Evolutionary conservation across 2,888 invertebrate genomes (phyloP).

Genomic region (Scaptomyza tumidula): DNA sequence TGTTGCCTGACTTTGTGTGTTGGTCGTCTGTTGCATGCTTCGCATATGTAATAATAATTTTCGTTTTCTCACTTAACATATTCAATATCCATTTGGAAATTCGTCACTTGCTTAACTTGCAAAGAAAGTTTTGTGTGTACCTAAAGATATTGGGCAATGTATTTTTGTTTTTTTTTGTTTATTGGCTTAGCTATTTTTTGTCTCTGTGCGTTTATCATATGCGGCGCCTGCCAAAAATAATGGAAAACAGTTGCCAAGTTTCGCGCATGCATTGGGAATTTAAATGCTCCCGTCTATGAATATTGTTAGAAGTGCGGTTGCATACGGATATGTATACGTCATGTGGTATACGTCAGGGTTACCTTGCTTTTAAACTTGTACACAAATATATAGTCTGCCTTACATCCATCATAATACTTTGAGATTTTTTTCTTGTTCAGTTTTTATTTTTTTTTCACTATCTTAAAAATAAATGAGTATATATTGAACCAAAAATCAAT

Average conservation of each 20-base stretch:
- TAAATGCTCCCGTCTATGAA: conserved; percentile 24
- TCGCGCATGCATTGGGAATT: conserved; percentile 41
- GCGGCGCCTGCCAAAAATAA: conserved; percentile 58
- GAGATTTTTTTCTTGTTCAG: no score
- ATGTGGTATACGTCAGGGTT: no score
- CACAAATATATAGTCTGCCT: no score
- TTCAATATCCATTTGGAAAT: conserved; percentile 59
- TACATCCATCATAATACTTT: no score
- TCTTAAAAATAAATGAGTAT: no score
- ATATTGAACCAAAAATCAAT: no score
- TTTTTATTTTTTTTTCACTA: no score
- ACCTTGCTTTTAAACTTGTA: no score
- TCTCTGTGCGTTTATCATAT: conserved; percentile 26
- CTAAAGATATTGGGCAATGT: conserved; percentile 48
- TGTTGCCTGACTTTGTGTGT: conserved; percentile 21
- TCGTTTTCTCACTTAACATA: conserved; percentile 51
- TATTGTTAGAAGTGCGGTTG: conserved; percentile 8
- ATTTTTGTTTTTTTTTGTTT: conserved; percentile 1
- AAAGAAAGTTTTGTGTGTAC: conserved; percentile 64
- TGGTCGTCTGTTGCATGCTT: conserved; percentile 48
- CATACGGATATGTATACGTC: neutral
- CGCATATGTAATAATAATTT: conserved; percentile 56
- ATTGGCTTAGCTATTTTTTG: conserved; percentile 8
- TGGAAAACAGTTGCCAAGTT: conserved; percentile 39
- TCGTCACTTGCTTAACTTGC: conserved; percentile 37